phyloP scores from a whole-genome alignment of 2,113 vertebrate species.

The Takifugu flavidus region DNA sequence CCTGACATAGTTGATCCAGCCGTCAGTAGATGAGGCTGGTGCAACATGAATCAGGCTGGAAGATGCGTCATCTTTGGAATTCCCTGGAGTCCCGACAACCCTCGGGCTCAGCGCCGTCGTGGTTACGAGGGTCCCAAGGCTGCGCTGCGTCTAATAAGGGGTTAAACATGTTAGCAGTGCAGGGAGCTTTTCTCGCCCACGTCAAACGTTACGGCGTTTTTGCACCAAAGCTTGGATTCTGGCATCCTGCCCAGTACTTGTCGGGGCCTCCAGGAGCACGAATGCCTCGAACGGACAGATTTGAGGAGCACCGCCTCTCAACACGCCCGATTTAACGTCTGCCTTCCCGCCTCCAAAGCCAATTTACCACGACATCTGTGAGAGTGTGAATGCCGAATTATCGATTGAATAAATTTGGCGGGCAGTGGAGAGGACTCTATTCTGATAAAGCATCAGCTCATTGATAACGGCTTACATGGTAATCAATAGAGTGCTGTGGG shows the following conservation, averaged over 20 bases:
- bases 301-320: constrained; percentile 34
- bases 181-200: constrained; percentile 26
- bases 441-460: too few relatives aligned
- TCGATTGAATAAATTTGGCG: neutral
- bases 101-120: neutral
- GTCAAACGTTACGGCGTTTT: constrained; percentile 12
- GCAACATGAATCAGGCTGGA: neutral
- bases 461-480: too few relatives aligned
- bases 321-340: neutral
- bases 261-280: constrained; percentile 42
- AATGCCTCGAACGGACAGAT: constrained; percentile 43
- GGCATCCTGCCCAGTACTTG: constrained; percentile 44
- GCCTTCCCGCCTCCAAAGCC: constrained; percentile 1
- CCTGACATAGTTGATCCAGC: too few relatives aligned
- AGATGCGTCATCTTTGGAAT: neutral
- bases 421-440: neutral
- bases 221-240: constrained; percentile 32
- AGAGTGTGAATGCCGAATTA: neutral
- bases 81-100: neutral
- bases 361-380: constrained; percentile 15
- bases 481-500: too few relatives aligned
- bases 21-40: neutral
- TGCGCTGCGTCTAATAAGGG: constrained; percentile 10
- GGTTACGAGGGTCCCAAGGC: constrained; percentile 14
- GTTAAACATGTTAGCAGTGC: constrained; percentile 31